These are phyloP conservation scores for Tetragnatha versicolor DNA, from an alignment of 1,140 invertebrate genomes.

Conservation along the genomic window DNA sequence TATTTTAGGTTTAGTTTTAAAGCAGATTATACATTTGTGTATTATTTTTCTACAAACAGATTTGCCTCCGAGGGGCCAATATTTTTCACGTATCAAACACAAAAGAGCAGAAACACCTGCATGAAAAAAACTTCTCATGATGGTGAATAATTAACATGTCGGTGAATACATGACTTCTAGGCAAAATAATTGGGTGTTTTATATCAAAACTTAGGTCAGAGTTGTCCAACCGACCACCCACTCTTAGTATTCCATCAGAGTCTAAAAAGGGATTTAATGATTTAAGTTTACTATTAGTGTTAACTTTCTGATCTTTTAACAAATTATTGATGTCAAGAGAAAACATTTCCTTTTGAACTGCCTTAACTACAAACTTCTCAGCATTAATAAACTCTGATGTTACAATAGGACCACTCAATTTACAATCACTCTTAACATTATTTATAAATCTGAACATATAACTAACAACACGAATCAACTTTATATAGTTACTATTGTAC, in stretches of 20 bases:
- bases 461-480: not conserved
- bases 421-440: not conserved
- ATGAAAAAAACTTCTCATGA: not conserved
- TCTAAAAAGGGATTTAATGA: not conserved
- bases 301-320: not conserved
- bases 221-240: too few species aligned
- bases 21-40: not conserved
- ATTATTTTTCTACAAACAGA: slow-evolving; percentile 21
- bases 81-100: not conserved
- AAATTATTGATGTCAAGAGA: not conserved
- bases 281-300: not conserved
- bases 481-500: not conserved
- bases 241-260: not conserved
- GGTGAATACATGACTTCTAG: not conserved
- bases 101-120: not conserved
- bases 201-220: not conserved
- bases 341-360: not conserved
- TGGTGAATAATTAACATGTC: not conserved
- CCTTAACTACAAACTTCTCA: not conserved
- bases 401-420: not conserved
- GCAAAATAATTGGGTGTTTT: not conserved
- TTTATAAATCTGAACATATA: not conserved
- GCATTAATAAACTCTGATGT: not conserved
- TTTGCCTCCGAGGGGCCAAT: not conserved
- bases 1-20: not conserved